Conservation (phyloP, 2,113 vertebrate species). For the Zosterops borbonicus region DNA sequence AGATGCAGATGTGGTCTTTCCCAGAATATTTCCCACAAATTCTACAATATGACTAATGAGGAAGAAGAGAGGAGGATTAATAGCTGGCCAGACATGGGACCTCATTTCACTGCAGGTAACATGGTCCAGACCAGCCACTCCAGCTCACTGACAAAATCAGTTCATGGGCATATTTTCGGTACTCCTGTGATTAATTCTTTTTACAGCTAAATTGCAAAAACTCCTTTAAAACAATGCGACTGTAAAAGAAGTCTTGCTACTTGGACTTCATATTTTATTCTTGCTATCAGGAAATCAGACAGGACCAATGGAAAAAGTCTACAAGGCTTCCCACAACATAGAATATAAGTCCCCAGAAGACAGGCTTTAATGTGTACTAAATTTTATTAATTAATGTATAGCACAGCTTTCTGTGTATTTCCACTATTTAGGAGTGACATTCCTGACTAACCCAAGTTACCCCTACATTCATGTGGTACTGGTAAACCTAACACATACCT, state of each 20-base stretch:
- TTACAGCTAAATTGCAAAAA: background rate
- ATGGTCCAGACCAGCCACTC: background rate
- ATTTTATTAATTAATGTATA: background rate
- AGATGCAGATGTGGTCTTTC: background rate
- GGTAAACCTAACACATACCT: background rate
- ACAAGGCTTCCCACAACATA: background rate
- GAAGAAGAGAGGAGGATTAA: background rate
- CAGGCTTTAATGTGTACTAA: background rate
- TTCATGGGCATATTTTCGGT: background rate
- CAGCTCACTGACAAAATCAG: background rate
- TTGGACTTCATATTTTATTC: background rate
- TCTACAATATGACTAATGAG: background rate
- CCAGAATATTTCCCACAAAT: background rate
- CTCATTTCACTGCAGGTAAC: background rate
- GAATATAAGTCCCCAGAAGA: background rate
- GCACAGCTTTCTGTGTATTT: background rate
- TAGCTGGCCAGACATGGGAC: background rate
- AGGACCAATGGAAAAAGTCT: background rate
- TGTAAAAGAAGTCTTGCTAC: background rate
- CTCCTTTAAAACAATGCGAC: background rate
- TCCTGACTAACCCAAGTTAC: background rate
- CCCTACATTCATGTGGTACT: background rate
- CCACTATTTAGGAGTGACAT: background rate
- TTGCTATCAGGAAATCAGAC: background rate
- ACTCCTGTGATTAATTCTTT: background rate